Conservation (phyloP, 23 tunicate genomes). For the Halocynthia roretzi region DNA sequence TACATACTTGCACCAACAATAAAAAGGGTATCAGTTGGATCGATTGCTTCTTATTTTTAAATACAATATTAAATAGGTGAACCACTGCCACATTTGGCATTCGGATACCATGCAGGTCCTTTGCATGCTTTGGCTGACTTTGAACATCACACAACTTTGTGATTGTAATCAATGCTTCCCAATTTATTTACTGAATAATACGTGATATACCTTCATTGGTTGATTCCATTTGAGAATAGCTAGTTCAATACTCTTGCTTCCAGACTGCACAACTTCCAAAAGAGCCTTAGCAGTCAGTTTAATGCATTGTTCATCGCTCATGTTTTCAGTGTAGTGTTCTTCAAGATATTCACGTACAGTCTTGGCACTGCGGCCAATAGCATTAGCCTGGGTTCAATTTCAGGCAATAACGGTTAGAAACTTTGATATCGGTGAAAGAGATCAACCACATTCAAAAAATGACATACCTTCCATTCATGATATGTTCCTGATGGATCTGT, state of each 20-base stretch:
- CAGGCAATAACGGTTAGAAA: neutral
- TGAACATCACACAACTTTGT: neutral
- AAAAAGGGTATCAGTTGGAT: too few relatives aligned
- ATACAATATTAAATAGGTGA: too few relatives aligned
- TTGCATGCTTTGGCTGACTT: too few relatives aligned
- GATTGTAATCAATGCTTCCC: neutral
- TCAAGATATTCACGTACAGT: constrained; percentile 97
- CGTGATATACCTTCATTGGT: constrained; percentile 49
- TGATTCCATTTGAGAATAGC: constrained; percentile 77
- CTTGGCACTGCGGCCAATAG: constrained; percentile 97
- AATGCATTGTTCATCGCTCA: constrained; percentile 44
- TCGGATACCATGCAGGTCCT: too few relatives aligned
- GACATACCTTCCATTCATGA: constrained; percentile 75
- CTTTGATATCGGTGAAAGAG: neutral
- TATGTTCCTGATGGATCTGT: constrained; percentile 99
- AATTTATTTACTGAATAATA: neutral
- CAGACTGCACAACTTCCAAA: constrained; percentile 91
- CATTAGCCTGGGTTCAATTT: constrained; percentile 69
- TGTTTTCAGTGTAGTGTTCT: constrained; percentile 76
- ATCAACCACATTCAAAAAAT: neutral
- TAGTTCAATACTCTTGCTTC: constrained; percentile 96
- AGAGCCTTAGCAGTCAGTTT: constrained; percentile 82
- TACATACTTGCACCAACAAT: too few relatives aligned
- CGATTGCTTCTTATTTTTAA: too few relatives aligned
- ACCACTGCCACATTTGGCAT: too few relatives aligned